These are phyloP conservation scores for Neodontobutis hainanensis DNA, from an alignment of 2,113 vertebrate genomes.

Conservation along the genomic window DNA sequence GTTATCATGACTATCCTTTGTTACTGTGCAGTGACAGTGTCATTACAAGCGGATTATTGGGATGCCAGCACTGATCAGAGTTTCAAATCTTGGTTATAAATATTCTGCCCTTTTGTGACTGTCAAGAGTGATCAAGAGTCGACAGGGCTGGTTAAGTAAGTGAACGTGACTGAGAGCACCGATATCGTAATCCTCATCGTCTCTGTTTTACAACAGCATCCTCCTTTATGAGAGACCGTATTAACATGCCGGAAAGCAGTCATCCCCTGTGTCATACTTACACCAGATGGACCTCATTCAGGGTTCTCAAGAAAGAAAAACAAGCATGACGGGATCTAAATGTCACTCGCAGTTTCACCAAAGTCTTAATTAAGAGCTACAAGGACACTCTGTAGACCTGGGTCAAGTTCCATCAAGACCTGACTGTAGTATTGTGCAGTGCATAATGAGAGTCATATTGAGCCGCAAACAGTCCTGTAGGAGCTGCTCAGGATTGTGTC, in stretches of 20 bases:
- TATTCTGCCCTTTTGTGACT: constrained; percentile 56
- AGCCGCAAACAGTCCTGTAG: too few species aligned
- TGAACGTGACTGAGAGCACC: constrained; percentile 49
- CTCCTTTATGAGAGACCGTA: constrained; percentile 39
- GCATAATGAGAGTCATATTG: too few species aligned
- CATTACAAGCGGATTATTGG: constrained; percentile 53
- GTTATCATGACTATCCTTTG: too few species aligned
- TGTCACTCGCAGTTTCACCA: constrained; percentile 49
- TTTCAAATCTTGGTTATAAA: constrained; percentile 48
- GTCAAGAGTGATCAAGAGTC: constrained; percentile 58
- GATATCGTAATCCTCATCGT: constrained; percentile 31
- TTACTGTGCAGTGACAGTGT: constrained; percentile 38
- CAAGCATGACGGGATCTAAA: constrained; percentile 43
- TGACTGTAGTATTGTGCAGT: too few species aligned
- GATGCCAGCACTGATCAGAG: constrained; percentile 50
- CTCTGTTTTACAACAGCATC: constrained; percentile 38
- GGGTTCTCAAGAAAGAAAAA: constrained; percentile 52
- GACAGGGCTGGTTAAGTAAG: constrained; percentile 45
- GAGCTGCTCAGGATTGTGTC: too few species aligned
- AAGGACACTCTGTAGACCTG: constrained; percentile 15
- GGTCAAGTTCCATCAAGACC: too few species aligned
- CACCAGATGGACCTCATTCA: constrained; percentile 60
- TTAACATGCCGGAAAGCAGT: constrained; percentile 57
- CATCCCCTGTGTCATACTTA: constrained; percentile 51
- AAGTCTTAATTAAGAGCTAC: constrained; percentile 43